phyloP scores from a whole-genome alignment of 1,140 invertebrate genomes.

The Sesamia nonagrioides region DNA sequence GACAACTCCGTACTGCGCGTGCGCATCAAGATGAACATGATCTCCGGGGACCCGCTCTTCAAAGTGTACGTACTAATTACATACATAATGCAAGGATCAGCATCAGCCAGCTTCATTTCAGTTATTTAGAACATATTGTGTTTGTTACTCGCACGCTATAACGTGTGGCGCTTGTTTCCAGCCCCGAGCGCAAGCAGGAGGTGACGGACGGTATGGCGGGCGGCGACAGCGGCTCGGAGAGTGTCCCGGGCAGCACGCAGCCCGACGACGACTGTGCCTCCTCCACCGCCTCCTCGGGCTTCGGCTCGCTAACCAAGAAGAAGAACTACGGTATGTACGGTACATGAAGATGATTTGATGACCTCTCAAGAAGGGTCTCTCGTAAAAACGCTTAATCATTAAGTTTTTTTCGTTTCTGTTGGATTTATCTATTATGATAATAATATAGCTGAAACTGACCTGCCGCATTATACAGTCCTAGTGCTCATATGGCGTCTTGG shows the following conservation, averaged over 20 bases:
- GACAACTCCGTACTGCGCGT: constrained; percentile 98
- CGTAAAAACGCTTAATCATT: too few species aligned
- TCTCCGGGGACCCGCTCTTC: constrained; percentile 98
- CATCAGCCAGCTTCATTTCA: too few species aligned
- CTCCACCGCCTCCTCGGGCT: constrained; percentile 93
- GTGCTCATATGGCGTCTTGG: too few species aligned
- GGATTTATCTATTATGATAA: too few species aligned
- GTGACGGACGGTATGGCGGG: constrained; percentile 85
- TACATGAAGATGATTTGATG: too few species aligned
- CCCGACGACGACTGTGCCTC: constrained; percentile 90
- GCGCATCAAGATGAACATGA: constrained; percentile 96
- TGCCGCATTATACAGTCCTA: too few species aligned
- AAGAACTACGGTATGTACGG: constrained; percentile 80
- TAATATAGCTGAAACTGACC: too few species aligned
- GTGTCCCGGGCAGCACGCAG: constrained; percentile 74
- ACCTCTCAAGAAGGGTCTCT: too few species aligned
- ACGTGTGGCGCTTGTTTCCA: constrained; percentile 52
- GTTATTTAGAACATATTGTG: background rate
- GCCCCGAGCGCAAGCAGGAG: constrained; percentile 79
- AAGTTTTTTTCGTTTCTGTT: too few species aligned
- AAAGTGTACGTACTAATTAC: constrained; percentile 94
- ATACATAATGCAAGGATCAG: too few species aligned
- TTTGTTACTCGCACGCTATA: background rate
- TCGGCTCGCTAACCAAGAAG: constrained; percentile 94
- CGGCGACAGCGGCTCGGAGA: constrained; percentile 77